Percentiles rank a stretch among this genome's conserved stretches.
These are phyloP conservation scores for Poecilia picta DNA, from an alignment of 2,797 vertebrate genomes.

Conservation along the genomic window DNA sequence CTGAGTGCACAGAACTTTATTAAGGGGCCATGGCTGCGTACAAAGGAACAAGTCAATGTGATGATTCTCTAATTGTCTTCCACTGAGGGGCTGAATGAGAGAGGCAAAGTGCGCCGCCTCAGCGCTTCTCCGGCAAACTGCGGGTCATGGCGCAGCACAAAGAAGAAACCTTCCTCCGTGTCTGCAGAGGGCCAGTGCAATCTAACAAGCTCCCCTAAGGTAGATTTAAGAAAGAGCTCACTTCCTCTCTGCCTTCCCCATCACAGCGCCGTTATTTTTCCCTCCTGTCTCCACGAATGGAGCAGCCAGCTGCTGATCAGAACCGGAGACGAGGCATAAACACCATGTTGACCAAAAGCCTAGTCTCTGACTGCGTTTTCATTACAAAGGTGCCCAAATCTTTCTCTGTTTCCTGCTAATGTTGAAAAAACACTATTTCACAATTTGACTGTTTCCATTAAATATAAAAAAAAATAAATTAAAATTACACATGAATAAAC, in stretches of 20 bases:
- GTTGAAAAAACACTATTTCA: too few relatives aligned
- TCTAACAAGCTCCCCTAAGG: background rate
- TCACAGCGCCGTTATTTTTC: slow-evolving; percentile 6
- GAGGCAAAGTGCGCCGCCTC: background rate
- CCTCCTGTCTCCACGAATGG: background rate
- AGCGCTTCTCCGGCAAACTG: background rate
- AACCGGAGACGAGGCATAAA: slow-evolving; percentile 15
- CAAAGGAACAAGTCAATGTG: background rate
- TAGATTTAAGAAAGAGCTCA: background rate
- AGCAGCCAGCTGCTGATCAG: background rate
- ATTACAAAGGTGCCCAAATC: too few relatives aligned
- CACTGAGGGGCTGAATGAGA: background rate
- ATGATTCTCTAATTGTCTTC: slow-evolving; percentile 6
- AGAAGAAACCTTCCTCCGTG: background rate
- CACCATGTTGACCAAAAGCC: slow-evolving; percentile 24
- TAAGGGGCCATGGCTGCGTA: background rate
- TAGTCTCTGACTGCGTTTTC: background rate
- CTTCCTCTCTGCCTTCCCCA: background rate
- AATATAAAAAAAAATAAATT: too few relatives aligned
- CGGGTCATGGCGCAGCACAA: background rate
- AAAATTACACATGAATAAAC: too few relatives aligned
- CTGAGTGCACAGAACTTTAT: background rate
- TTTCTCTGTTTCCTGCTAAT: too few relatives aligned
- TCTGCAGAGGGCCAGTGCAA: background rate
- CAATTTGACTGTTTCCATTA: too few relatives aligned